Percentiles rank a stretch among this genome's conserved stretches.
These are phyloP conservation scores for Cirrhinus molitorella DNA, from an alignment of 2,797 vertebrate species.

Conservation along the genomic window DNA sequence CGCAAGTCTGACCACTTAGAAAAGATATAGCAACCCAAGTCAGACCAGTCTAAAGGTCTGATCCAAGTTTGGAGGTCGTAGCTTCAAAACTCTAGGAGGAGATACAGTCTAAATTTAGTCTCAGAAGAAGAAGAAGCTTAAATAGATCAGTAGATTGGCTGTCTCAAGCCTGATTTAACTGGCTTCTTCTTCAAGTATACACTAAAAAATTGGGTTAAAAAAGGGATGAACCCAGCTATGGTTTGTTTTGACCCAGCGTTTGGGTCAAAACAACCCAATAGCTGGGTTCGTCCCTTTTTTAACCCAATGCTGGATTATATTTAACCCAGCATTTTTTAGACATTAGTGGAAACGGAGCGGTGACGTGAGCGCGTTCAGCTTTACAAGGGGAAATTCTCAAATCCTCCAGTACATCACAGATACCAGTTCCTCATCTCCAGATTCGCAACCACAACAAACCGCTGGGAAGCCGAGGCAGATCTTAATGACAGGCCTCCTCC, in stretches of 20 bases:
- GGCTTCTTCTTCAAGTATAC: too few species aligned
- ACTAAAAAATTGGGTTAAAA: too few species aligned
- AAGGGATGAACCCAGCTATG: too few species aligned
- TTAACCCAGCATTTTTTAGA: too few species aligned
- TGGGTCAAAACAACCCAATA: too few species aligned
- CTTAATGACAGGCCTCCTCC: not conserved
- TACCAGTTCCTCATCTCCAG: constrained; percentile 33
- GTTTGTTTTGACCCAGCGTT: too few species aligned
- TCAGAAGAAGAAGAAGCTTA: not conserved
- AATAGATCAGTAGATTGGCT: not conserved
- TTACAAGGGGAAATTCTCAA: constrained; percentile 46
- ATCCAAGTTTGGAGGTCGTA: not conserved
- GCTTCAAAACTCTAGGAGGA: not conserved
- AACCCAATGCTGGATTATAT: too few species aligned
- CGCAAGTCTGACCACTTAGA: not conserved
- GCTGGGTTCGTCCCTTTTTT: too few species aligned
- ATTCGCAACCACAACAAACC: constrained; percentile 52
- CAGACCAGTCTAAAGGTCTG: not conserved
- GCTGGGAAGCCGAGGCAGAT: not conserved
- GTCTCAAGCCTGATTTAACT: not conserved
- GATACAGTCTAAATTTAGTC: not conserved
- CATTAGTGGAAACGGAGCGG: not conserved
- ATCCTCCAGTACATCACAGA: constrained; percentile 18
- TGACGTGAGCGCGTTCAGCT: not conserved
- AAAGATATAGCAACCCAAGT: not conserved